Evolutionary conservation across 2,797 vertebrate genomes (phyloP).

Genomic region (Pitangus sulphuratus): DNA sequence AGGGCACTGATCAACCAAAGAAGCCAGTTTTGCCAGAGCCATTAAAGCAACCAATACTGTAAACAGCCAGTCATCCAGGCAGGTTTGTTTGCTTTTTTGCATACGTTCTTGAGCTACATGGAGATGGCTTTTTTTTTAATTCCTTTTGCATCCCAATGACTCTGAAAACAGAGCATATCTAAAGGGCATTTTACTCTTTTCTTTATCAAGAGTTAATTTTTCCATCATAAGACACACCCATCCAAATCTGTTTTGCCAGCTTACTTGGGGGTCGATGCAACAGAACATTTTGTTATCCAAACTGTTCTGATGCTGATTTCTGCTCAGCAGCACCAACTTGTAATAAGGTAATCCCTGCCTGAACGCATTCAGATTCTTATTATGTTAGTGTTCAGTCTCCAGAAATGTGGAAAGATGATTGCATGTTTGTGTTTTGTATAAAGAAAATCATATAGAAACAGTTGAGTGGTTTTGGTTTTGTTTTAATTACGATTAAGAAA

Average conservation of each 20-base stretch:
- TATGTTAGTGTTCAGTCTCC: background rate
- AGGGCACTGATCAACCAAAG: background rate
- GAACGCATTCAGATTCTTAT: background rate
- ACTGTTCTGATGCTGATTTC: background rate
- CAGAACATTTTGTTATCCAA: background rate
- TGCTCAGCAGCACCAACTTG: background rate
- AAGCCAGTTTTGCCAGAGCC: background rate
- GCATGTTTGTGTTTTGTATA: background rate
- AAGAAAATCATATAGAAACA: background rate
- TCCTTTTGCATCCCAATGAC: background rate
- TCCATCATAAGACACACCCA: background rate
- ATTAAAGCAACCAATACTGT: background rate
- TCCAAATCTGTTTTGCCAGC: background rate
- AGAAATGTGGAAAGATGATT: background rate
- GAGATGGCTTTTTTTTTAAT: background rate
- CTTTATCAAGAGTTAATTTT: background rate
- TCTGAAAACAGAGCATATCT: background rate
- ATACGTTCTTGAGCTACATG: background rate
- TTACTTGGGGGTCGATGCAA: background rate
- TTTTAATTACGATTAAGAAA: slow-evolving; percentile 12
- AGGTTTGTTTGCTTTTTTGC: background rate
- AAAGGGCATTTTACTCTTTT: background rate
- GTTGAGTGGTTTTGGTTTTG: background rate
- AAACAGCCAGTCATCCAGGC: background rate
- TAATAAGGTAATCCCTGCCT: background rate